A percentile compares a stretch with the other conserved stretches of the same genome.
phyloP scores from a whole-genome alignment of 2,888 invertebrate species.

The Acrocera orbiculus region DNA sequence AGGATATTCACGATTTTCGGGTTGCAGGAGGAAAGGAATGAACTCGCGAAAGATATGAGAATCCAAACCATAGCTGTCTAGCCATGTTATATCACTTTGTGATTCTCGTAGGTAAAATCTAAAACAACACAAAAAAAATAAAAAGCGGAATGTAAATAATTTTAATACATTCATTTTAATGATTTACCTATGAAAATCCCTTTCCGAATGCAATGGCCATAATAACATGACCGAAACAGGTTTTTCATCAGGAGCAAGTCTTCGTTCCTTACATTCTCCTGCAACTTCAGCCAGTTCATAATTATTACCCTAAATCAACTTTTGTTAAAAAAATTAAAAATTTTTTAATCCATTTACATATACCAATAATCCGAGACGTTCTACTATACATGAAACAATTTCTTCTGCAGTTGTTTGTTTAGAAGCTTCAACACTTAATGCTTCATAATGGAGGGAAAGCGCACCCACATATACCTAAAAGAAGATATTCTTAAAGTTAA shows the following conservation, averaged over 20 bases:
- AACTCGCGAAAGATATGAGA: slow-evolving; percentile 86
- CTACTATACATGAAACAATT: slow-evolving; percentile 76
- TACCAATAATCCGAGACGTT: slow-evolving; percentile 44
- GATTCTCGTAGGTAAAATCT: slow-evolving; percentile 81
- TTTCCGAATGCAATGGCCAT: slow-evolving; percentile 50
- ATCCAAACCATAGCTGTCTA: slow-evolving; percentile 75
- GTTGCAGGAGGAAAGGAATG: slow-evolving; percentile 77
- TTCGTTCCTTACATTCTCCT: slow-evolving; percentile 80
- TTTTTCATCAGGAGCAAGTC: slow-evolving; percentile 63
- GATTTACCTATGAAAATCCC: slow-evolving; percentile 20
- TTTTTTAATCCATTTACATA: slow-evolving; percentile 21
- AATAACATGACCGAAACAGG: slow-evolving; percentile 69
- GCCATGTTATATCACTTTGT: slow-evolving; percentile 68
- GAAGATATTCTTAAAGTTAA: too few relatives aligned
- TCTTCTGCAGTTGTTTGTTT: slow-evolving; percentile 85
- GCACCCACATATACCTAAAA: slow-evolving; percentile 75
- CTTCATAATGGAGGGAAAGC: slow-evolving; percentile 73
- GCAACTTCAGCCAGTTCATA: slow-evolving; percentile 76
- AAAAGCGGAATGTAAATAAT: background rate
- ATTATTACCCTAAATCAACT: slow-evolving; percentile 34
- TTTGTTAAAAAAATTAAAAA: background rate
- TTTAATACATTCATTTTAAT: background rate
- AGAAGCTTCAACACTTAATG: slow-evolving; percentile 75
- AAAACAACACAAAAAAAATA: slow-evolving; percentile 10
- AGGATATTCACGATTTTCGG: slow-evolving; percentile 84